A percentile compares a stretch with the other conserved stretches of the same genome.
phyloP scores from a whole-genome alignment of 2,797 vertebrate species.

The Lithobates sylvaticus region DNA sequence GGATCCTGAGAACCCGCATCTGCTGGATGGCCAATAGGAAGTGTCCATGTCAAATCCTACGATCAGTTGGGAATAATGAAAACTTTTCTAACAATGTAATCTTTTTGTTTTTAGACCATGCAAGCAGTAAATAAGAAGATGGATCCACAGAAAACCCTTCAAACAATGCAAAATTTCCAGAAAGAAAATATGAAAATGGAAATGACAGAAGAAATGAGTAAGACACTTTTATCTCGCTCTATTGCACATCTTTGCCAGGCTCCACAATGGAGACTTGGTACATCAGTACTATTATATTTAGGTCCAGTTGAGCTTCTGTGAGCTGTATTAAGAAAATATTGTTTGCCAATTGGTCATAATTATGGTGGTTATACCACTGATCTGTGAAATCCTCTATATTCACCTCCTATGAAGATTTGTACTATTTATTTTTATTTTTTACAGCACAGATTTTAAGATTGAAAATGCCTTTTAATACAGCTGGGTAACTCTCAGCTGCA shows the following conservation, averaged over 20 bases:
- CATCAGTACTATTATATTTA: neutral
- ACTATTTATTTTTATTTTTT: neutral
- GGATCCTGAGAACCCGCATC: too few species aligned
- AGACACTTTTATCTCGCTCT: conserved; percentile 66
- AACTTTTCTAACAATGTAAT: neutral
- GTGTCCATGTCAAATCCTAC: too few species aligned
- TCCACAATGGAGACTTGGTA: neutral
- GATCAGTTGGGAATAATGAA: neutral
- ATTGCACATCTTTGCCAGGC: neutral
- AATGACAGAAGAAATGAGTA: conserved; percentile 99
- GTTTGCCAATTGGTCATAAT: neutral
- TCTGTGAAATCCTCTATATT: neutral
- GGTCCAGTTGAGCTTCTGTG: neutral
- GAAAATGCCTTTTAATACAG: neutral
- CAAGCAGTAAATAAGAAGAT: conserved; percentile 97
- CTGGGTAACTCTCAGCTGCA: neutral
- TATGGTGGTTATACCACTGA: neutral
- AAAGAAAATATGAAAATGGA: conserved; percentile 99
- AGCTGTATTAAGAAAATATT: neutral
- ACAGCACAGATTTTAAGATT: neutral
- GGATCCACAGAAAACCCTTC: conserved; percentile 96
- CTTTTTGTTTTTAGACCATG: conserved; percentile 85
- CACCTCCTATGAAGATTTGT: neutral
- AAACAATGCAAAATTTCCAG: conserved; percentile 98
- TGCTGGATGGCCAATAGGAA: too few species aligned